These are phyloP conservation scores for Bellardia pandia DNA, from an alignment of 2,888 invertebrate genomes.

Conservation along the genomic window DNA sequence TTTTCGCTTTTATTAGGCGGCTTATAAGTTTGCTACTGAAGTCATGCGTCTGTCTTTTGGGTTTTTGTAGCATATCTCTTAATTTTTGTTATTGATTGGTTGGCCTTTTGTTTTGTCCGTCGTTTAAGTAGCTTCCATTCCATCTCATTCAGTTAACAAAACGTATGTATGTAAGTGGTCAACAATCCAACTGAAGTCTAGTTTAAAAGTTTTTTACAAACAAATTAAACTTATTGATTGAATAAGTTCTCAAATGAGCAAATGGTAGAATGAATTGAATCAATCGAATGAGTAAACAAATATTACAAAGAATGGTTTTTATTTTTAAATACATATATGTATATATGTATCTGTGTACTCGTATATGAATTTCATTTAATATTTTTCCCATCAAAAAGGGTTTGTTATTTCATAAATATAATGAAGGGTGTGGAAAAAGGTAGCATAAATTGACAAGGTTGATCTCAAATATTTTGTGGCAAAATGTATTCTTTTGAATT, in stretches of 20 bases:
- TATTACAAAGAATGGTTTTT: too few species aligned
- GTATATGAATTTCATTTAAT: too few species aligned
- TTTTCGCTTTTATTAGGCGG: conserved; percentile 32
- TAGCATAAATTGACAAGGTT: too few species aligned
- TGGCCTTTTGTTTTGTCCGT: conserved; percentile 33
- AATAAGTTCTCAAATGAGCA: not conserved
- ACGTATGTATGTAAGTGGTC: not conserved
- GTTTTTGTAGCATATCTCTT: not conserved
- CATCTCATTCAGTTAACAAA: not conserved
- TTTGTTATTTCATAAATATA: too few species aligned
- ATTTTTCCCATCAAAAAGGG: too few species aligned
- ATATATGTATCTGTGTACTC: too few species aligned
- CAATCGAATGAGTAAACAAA: too few species aligned
- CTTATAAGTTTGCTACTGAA: conserved; percentile 20
- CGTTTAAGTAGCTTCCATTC: not conserved
- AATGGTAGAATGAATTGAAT: not conserved
- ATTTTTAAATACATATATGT: too few species aligned
- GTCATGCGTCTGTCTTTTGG: conserved; percentile 2
- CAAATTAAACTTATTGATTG: not conserved
- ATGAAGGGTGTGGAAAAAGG: too few species aligned
- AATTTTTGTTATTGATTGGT: conserved; percentile 3
- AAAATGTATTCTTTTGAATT: too few species aligned
- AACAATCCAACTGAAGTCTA: not conserved
- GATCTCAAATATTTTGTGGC: too few species aligned
- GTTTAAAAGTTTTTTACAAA: not conserved